Conservation (phyloP, 2,888 invertebrate genomes). For the Tetragnatha montana region DNA sequence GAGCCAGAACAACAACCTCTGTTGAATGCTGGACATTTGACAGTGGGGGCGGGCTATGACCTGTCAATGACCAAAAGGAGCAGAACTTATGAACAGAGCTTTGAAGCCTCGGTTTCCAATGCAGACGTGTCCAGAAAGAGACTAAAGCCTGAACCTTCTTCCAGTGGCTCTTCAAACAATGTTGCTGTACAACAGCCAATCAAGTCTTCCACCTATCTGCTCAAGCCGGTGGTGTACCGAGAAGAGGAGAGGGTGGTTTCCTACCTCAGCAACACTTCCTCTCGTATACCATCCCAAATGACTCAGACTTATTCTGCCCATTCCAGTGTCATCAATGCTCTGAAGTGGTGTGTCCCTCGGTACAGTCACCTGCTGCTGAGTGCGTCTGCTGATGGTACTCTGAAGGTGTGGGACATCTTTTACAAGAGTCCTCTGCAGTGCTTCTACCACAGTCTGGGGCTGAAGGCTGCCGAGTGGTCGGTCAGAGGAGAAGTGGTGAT, state of each 20-base stretch:
- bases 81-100: not conserved
- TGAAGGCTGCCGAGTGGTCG: conserved; percentile 76
- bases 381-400: conserved; percentile 75
- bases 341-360: conserved; percentile 47
- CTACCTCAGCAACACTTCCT: conserved; percentile 7
- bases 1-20: not conserved
- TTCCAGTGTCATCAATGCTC: conserved; percentile 20
- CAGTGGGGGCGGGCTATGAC: not conserved
- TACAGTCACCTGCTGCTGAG: conserved; percentile 75
- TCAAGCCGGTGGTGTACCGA: conserved; percentile 16
- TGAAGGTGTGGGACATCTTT: conserved; percentile 75
- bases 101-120: not conserved
- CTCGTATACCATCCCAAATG: conserved; percentile 25
- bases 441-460: conserved; percentile 71
- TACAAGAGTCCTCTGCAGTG: conserved; percentile 12
- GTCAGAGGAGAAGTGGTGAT: conserved; percentile 73
- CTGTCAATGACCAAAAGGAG: not conserved
- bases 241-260: conserved; percentile 25
- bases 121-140: not conserved
- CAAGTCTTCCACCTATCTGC: not conserved
- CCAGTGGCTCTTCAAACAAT: not conserved
- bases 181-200: not conserved
- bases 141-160: not conserved
- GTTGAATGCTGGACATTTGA: not conserved
- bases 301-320: conserved; percentile 21